Conservation (phyloP, 2,888 invertebrate genomes). For the Lasioglossum marginatum region DNA sequence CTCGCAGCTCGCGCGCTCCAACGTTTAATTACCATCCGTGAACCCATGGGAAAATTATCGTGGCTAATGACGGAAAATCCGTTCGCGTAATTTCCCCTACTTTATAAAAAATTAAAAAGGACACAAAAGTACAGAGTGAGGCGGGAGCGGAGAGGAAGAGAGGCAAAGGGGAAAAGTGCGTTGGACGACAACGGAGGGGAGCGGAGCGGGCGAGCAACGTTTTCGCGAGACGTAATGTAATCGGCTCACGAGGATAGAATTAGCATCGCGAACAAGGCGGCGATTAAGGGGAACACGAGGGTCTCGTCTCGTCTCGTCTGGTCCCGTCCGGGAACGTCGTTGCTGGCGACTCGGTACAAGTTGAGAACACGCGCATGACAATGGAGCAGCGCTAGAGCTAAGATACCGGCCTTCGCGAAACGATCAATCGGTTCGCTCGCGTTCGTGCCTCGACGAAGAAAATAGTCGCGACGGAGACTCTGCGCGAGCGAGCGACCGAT, state of each 20-base stretch:
- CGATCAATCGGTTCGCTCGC: conserved; percentile 63
- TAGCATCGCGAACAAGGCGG: conserved; percentile 27
- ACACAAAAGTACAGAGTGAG: background rate
- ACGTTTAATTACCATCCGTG: conserved; percentile 52
- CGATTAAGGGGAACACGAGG: conserved; percentile 21
- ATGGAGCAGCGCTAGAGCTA: conserved; percentile 50
- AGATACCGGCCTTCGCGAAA: conserved; percentile 59
- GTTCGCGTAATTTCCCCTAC: conserved; percentile 6
- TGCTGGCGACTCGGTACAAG: conserved; percentile 2
- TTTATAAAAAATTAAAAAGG: background rate
- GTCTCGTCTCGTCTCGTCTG: conserved; percentile 9
- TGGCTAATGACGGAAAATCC: conserved; percentile 47
- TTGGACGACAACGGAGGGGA: background rate
- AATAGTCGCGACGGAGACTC: conserved; percentile 36
- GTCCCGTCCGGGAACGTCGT: background rate
- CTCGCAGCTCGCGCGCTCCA: conserved; percentile 25
- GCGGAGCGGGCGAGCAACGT: background rate
- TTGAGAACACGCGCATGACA: conserved; percentile 58
- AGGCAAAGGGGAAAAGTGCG: background rate
- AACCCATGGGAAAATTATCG: conserved; percentile 46
- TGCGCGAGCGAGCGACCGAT: background rate
- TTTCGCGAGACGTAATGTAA: conserved; percentile 9
- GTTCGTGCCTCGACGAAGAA: conserved; percentile 54
- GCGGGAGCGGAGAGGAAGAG: too few species aligned
- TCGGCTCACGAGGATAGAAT: conserved; percentile 18